Conservation (phyloP, 2,797 vertebrate species). For the Emys orbicularis region DNA sequence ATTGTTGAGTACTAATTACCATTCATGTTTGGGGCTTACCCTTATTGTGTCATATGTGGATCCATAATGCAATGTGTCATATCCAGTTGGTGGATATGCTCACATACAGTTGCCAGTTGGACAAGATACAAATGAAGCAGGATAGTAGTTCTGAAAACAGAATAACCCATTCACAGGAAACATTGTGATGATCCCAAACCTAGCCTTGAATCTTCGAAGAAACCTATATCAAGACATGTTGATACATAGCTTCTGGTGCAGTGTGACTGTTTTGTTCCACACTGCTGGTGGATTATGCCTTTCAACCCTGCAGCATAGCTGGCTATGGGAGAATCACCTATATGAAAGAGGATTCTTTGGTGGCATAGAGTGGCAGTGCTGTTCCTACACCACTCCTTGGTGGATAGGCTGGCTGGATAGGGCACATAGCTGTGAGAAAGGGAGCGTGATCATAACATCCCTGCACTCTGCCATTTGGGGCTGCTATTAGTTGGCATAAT, state of each 20-base stretch:
- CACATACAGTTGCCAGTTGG: not conserved
- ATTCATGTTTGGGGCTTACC: not conserved
- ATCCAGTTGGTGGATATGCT: not conserved
- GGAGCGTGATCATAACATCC: accelerated
- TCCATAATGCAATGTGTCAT: not conserved
- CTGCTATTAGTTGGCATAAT: not conserved
- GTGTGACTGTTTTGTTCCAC: not conserved
- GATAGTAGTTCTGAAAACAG: not conserved
- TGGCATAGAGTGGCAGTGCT: not conserved
- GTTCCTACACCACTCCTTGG: not conserved
- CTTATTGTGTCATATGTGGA: not conserved
- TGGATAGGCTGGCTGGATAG: no score
- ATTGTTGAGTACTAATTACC: not conserved
- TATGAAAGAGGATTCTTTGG: not conserved
- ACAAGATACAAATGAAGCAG: not conserved
- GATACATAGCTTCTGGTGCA: not conserved
- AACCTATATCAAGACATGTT: not conserved
- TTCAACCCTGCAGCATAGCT: not conserved
- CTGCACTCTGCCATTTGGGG: not conserved
- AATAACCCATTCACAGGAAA: not conserved
- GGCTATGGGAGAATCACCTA: not conserved
- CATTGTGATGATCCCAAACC: not conserved
- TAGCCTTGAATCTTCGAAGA: not conserved
- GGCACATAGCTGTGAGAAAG: not conserved
- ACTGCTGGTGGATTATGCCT: not conserved